Evolutionary conservation across 2,113 vertebrate species (phyloP).

Genomic region (Oxyruncus cristatus): DNA sequence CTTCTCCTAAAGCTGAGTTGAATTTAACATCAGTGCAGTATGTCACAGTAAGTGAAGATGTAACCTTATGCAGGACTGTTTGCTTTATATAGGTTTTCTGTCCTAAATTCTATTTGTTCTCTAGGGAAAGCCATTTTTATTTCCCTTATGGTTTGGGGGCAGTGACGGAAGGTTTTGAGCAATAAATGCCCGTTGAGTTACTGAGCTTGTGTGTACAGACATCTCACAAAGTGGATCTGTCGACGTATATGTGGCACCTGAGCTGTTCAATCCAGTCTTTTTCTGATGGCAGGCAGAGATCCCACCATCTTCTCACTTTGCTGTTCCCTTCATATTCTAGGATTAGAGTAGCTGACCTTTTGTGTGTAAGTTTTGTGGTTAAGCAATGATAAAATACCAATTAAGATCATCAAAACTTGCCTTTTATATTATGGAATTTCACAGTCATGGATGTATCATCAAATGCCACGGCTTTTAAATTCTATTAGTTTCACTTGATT

Average conservation of each 20-base stretch:
- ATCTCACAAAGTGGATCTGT: neutral
- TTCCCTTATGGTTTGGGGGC: neutral
- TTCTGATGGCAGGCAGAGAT: neutral
- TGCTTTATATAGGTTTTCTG: neutral
- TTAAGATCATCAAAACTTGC: neutral
- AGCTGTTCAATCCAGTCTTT: neutral
- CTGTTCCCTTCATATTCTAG: neutral
- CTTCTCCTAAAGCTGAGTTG: neutral
- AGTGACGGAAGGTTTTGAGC: neutral
- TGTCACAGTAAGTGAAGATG: neutral
- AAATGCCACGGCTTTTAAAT: neutral
- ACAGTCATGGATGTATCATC: neutral
- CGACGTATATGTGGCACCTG: neutral
- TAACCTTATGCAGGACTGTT: neutral
- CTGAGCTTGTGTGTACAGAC: neutral
- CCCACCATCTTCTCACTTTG: neutral
- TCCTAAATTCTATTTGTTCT: neutral
- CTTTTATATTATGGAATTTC: neutral
- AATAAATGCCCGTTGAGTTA: neutral
- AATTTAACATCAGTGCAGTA: neutral
- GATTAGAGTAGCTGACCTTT: neutral
- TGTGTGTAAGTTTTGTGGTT: neutral
- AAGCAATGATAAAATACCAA: neutral
- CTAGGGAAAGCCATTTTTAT: neutral
- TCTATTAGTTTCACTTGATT: neutral